Conservation (phyloP, 2,797 vertebrate species). For the Pseudochromis fuscus region DNA sequence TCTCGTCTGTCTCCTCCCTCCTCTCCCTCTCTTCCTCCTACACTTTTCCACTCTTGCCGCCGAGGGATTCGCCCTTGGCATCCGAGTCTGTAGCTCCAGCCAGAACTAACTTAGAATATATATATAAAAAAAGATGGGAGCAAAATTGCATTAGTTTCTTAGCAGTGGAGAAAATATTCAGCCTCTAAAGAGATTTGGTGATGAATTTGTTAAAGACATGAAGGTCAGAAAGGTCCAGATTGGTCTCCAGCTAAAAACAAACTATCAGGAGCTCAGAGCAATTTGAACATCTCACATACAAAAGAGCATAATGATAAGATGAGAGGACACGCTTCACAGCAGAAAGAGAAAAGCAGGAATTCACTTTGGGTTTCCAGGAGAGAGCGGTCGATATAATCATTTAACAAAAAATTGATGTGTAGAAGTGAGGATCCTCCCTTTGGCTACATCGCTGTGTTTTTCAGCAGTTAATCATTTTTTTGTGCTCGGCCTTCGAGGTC, state of each 20-base stretch:
- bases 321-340: constrained; percentile 6
- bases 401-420: background rate
- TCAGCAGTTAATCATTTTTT: constrained; percentile 17
- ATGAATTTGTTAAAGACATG: constrained; percentile 31
- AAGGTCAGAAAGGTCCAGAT: constrained; percentile 51
- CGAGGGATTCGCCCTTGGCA: constrained; percentile 54
- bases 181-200: constrained; percentile 45
- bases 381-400: constrained; percentile 12
- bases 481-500: background rate
- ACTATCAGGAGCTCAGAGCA: constrained; percentile 2
- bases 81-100: constrained; percentile 32
- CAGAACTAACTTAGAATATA: constrained; percentile 17
- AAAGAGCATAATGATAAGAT: background rate
- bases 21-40: constrained; percentile 31
- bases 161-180: constrained; percentile 31
- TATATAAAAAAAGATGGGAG: background rate
- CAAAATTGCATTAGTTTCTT: constrained; percentile 22
- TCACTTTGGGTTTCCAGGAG: constrained; percentile 20
- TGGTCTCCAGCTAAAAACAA: background rate
- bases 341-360: background rate
- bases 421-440: constrained; percentile 1
- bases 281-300: background rate
- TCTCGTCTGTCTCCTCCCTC: constrained; percentile 32
- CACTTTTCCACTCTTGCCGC: constrained; percentile 22
- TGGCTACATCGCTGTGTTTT: constrained; percentile 6